Base-by-base conservation (phyloP, 1,140 invertebrate species). In the Drosophila carrolli region DNA sequence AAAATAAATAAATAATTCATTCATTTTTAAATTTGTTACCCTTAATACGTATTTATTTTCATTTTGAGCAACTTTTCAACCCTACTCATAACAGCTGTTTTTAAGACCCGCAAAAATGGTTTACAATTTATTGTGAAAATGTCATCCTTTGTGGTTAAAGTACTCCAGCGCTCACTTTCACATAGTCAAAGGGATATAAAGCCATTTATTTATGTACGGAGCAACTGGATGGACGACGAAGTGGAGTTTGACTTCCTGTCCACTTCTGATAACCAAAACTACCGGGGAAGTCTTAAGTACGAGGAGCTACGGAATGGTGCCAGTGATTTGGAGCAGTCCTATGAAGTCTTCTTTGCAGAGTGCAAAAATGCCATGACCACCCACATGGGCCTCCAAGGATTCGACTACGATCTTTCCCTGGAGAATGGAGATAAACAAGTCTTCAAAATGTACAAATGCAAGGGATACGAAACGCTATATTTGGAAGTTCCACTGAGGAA, bases 401-500 rank as follows among this genome's bases (percentile, higher is more conserved):
- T 84, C 7, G 84, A 89, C 8, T 89, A 89, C 23, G 80, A 75
- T 13, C 16, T 89, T 2, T 35, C 32, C 13, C 7, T 53, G 5
- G 46, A 66, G 3, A 51, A 78, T 2, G 53, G 43, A 2, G 51
- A 82, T 14, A 13, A 61, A 11, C 16, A n/a, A 0, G 32, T 43
- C 10, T 89, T 89, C n/a, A 90, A 72, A n/a, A 41, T 89, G 10
- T 56, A 56, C 14, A 89, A 84, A 48, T 89, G 85, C 43, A 29
- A 54, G 6, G 84, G 84, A 37, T 90, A 57, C 40, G 84, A 89
- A 13, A 89, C 77, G 0, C 29, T 90, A 0, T 90, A 81, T 7
- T 19, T 84, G 23, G 81, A 89, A 3, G 16, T 84, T 44, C 5
- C 51, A 13, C 46, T 89, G 1, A 61, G 70, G 1, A 66, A 72